These are phyloP conservation scores for Falcunculus frontatus DNA, from an alignment of 2,113 vertebrate species.

Conservation along the genomic window DNA sequence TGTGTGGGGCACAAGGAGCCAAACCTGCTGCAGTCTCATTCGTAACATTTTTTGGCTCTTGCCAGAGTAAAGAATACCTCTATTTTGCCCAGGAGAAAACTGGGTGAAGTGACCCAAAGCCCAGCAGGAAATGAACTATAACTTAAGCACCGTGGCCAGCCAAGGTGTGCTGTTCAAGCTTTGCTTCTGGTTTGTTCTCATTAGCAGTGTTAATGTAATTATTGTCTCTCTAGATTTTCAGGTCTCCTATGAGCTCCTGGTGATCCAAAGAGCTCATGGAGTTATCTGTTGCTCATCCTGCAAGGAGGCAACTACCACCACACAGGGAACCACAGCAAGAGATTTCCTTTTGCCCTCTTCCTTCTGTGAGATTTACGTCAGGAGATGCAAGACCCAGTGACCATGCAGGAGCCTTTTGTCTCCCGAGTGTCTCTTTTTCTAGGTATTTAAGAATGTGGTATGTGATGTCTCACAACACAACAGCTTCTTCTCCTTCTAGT, in stretches of 20 bases:
- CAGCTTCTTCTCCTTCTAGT: neutral
- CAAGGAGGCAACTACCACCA: neutral
- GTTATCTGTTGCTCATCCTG: neutral
- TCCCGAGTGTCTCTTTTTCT: neutral
- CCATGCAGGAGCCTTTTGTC: neutral
- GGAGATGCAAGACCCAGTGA: neutral
- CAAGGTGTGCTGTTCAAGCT: neutral
- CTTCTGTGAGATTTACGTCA: neutral
- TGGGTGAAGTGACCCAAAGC: neutral
- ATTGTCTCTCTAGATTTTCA: neutral
- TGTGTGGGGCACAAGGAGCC: neutral
- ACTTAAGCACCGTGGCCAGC: neutral
- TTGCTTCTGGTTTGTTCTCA: neutral
- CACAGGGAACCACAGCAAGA: neutral
- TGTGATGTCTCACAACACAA: neutral
- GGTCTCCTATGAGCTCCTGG: neutral
- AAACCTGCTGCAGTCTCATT: neutral
- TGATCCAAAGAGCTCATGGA: neutral
- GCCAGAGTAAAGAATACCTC: neutral
- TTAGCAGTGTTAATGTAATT: neutral
- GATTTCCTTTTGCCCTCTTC: neutral
- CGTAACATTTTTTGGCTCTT: neutral
- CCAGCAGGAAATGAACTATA: neutral
- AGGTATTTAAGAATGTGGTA: neutral
- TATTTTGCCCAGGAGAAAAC: neutral